phyloP scores from a whole-genome alignment of 2,797 vertebrate species.

The Hozukius guyotensis region DNA sequence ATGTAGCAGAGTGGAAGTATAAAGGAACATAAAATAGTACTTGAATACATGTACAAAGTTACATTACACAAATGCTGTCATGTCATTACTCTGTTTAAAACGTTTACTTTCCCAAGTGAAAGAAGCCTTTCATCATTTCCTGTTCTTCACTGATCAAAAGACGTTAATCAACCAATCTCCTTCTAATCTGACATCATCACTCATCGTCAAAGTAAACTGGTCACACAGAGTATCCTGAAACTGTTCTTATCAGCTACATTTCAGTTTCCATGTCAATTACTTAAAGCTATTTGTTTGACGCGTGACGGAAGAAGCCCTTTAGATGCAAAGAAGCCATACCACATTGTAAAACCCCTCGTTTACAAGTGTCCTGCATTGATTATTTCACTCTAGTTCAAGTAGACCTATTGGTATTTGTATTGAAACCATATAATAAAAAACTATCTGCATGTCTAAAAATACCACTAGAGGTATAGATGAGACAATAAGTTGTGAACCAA shows the following conservation, averaged over 20 bases:
- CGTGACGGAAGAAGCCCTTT: too few relatives aligned
- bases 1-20: background rate
- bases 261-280: background rate
- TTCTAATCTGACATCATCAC: background rate
- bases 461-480: too few relatives aligned
- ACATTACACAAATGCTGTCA: background rate
- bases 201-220: background rate
- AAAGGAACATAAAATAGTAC: background rate
- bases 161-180: too few relatives aligned
- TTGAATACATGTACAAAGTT: background rate
- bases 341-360: background rate
- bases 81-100: background rate
- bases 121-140: background rate
- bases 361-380: background rate
- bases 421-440: too few relatives aligned
- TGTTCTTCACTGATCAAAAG: background rate
- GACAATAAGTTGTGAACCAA: too few relatives aligned
- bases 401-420: too few relatives aligned
- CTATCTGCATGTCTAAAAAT: too few relatives aligned
- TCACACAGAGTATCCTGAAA: background rate
- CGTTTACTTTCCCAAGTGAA: background rate
- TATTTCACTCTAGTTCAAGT: too few relatives aligned
- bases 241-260: background rate
- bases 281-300: background rate
- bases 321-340: too few relatives aligned